phyloP scores from a whole-genome alignment of 1,140 invertebrate species.

The Heterodera carotae region DNA sequence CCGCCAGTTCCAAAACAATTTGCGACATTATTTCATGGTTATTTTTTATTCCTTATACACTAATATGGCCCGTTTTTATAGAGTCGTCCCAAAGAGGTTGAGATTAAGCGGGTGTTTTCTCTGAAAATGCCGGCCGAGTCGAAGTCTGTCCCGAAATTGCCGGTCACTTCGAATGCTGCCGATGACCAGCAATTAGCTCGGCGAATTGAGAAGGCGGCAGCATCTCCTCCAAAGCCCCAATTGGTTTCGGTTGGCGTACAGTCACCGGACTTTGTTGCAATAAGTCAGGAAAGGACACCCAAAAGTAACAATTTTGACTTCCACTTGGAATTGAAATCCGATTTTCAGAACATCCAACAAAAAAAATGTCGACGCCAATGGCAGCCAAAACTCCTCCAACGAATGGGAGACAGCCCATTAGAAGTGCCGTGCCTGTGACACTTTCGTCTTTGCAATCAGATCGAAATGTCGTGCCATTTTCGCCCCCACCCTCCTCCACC shows the following conservation, averaged over 20 bases:
- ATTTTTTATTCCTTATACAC: neutral
- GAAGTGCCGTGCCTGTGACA: too few species aligned
- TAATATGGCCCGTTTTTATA: neutral
- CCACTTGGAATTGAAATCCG: neutral
- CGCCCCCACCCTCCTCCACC: neutral
- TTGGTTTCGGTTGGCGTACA: slow-evolving; percentile 29
- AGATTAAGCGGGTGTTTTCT: neutral
- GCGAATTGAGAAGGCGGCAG: neutral
- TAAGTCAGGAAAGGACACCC: slow-evolving; percentile 1
- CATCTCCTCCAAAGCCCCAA: slow-evolving; percentile 15
- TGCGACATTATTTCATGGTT: neutral
- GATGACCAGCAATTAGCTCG: neutral
- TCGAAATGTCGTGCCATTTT: neutral
- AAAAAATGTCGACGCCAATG: neutral
- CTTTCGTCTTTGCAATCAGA: too few species aligned
- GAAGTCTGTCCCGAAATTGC: neutral
- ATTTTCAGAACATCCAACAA: neutral
- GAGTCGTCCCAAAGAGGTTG: neutral
- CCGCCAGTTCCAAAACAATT: neutral
- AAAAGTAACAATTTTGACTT: neutral
- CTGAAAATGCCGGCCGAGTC: neutral
- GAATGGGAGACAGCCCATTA: neutral
- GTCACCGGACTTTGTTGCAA: slow-evolving; percentile 11
- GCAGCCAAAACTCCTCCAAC: too few species aligned
- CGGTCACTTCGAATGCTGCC: neutral